Evolutionary conservation across 2,113 vertebrate genomes (phyloP).

Genomic region (Dipodomys stephensi): DNA sequence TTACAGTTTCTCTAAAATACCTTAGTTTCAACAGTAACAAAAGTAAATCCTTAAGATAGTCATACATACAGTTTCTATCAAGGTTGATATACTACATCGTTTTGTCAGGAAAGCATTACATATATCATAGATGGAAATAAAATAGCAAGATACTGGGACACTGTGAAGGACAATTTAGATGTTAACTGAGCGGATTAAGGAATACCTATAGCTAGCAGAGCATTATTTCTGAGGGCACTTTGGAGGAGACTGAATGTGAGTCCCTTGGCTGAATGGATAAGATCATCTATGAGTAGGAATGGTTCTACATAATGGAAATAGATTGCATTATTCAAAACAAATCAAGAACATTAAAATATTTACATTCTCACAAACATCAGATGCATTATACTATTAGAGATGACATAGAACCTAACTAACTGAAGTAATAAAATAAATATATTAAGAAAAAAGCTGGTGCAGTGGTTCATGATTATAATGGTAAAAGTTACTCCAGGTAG

Average conservation of each 20-base stretch:
- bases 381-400: background rate
- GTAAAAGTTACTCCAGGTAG: no score
- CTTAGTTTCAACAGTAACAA: background rate
- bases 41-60: background rate
- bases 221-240: background rate
- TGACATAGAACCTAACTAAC: background rate
- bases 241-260: no score
- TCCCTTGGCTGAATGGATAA: background rate
- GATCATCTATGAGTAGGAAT: rapidly evolving
- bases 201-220: background rate
- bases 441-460: background rate
- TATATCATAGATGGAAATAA: background rate
- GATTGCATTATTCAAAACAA: background rate
- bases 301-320: background rate
- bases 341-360: background rate
- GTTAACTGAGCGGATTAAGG: background rate
- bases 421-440: background rate
- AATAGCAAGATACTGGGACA: background rate
- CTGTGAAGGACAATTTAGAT: background rate
- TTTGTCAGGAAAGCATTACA: background rate
- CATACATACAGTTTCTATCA: background rate
- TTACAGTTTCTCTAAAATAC: background rate
- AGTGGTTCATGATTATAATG: no score
- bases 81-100: background rate
- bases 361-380: background rate